Base-by-base conservation (phyloP, 2,888 invertebrate species). In the Punctoribates punctum region DNA sequence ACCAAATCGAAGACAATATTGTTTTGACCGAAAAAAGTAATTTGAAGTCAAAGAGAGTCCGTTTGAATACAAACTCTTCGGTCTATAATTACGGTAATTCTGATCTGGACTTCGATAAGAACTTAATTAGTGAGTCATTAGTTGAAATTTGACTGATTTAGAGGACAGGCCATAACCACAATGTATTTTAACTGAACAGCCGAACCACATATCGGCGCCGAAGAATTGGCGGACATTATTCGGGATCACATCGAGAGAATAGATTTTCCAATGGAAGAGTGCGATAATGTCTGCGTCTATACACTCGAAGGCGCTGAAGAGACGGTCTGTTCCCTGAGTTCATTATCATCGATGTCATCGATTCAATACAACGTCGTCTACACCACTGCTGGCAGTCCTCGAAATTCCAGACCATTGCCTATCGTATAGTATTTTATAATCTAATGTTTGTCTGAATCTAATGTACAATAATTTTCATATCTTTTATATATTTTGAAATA, bases 161-260 rank as follows among this genome's bases (percentile, higher is more conserved):
- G n/a, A n/a, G n/a, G n/a, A n/a, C n/a, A n/a, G n/a, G n/a, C n/a
- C n/a, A n/a, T n/a, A n/a, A n/a, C n/a, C n/a, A n/a, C n/a, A n/a
- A n/a, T n/a, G n/a, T n/a, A n/a, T n/a, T n/a, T n/a, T n/a, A n/a
- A n/a, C n/a, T n/a, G n/a, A n/a, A n/a, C 8, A 8, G 8, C n/a
- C 5, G 23, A 62, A 62, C 62, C 25, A 57, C 57, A 57, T 57
- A 57, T 57, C 25, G 57, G 57, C 5, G 25, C 57, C 29, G 29
- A 62, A 27, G 27, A 67, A 15, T 67, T 67, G 42, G 67, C 67
- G 11, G 67, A 67, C 20, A 67, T 67, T 20, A 67, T 67, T 17
- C 38, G 67, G 4, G 67, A 67, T 38, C 67, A 67, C 20, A n/a
- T 67, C 38, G 38, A 67, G 38, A 67, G 20, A 20, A 67, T 38